phyloP scores from a whole-genome alignment of 2,888 invertebrate genomes.

The Aricia artaxerxes region DNA sequence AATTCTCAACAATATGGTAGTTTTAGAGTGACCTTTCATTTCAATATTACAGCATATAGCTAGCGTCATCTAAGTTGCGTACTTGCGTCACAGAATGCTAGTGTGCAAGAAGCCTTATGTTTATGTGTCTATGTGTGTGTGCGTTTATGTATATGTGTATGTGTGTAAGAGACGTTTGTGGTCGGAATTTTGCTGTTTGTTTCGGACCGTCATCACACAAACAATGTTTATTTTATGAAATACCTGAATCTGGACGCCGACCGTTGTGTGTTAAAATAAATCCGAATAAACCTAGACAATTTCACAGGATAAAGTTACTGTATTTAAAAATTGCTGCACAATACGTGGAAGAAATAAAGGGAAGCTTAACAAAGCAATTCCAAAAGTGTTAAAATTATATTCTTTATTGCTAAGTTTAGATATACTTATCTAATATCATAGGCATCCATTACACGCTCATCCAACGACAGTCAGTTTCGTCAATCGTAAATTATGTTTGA shows the following conservation, averaged over 20 bases:
- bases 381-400: too few relatives aligned
- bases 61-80: neutral
- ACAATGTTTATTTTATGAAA: conserved; percentile 13
- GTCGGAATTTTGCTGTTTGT: conserved; percentile 33
- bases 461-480: too few relatives aligned
- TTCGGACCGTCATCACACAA: conserved; percentile 30
- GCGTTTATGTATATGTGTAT: neutral
- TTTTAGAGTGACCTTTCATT: neutral
- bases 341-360: neutral
- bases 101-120: neutral
- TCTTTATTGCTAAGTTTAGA: too few relatives aligned
- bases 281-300: neutral
- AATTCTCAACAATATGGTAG: too few relatives aligned
- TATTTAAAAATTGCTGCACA: neutral
- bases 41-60: neutral
- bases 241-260: neutral
- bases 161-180: neutral
- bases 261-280: neutral
- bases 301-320: neutral
- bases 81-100: neutral
- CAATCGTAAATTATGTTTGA: too few relatives aligned
- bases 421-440: neutral
- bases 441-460: too few relatives aligned
- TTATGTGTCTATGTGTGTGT: neutral
- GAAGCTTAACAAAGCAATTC: neutral